phyloP scores from a whole-genome alignment of 2,888 invertebrate species.

The Drosophila leonis region DNA sequence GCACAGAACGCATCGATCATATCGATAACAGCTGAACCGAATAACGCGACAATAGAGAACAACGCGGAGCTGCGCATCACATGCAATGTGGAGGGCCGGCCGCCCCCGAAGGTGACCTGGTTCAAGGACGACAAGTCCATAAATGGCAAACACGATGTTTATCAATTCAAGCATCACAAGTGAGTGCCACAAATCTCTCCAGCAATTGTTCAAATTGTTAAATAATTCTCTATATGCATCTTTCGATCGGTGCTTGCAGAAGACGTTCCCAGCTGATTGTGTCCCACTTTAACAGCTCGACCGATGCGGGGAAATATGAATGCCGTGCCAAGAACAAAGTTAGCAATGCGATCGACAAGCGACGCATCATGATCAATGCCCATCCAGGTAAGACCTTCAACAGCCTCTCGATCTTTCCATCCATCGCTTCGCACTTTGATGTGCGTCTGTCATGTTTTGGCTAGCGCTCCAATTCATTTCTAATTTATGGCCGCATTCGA shows the following conservation, averaged over 20 bases:
- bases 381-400: slow-evolving; percentile 81
- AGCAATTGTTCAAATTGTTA: neutral
- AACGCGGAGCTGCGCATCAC: slow-evolving; percentile 89
- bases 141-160: slow-evolving; percentile 84
- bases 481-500: slow-evolving; percentile 74
- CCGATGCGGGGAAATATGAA: slow-evolving; percentile 93
- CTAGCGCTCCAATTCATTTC: slow-evolving; percentile 76
- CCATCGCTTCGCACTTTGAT: slow-evolving; percentile 35
- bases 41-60: slow-evolving; percentile 80
- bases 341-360: slow-evolving; percentile 83
- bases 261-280: slow-evolving; percentile 94
- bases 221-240: slow-evolving; percentile 52
- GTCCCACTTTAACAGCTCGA: slow-evolving; percentile 89
- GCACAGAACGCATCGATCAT: slow-evolving; percentile 86
- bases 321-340: slow-evolving; percentile 90
- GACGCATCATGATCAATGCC: slow-evolving; percentile 84
- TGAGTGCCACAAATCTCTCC: slow-evolving; percentile 65
- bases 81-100: slow-evolving; percentile 91
- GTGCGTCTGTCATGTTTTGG: slow-evolving; percentile 45
- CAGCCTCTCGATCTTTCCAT: neutral
- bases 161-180: slow-evolving; percentile 85
- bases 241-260: slow-evolving; percentile 85
- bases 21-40: slow-evolving; percentile 81
- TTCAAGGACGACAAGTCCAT: slow-evolving; percentile 90
- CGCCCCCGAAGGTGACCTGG: slow-evolving; percentile 94